phyloP scores from a whole-genome alignment of 1,140 invertebrate species.

The Hermetia illucens region DNA sequence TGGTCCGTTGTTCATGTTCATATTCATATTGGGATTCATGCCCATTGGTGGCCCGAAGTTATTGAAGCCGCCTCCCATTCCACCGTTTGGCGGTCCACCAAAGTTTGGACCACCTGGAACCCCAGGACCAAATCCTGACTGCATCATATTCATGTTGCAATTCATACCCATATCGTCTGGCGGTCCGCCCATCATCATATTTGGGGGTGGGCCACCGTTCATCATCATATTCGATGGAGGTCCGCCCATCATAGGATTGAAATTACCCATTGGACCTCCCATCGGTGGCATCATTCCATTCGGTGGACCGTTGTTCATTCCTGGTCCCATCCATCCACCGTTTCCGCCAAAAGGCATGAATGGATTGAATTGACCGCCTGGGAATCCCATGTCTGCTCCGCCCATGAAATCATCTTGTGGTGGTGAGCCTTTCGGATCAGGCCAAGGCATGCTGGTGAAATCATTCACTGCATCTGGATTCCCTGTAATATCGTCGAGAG shows the following conservation, averaged over 20 bases:
- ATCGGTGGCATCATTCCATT: too few species aligned
- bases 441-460: conserved; percentile 59
- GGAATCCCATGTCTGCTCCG: conserved; percentile 14
- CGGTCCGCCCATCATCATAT: not conserved
- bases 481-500: conserved; percentile 72
- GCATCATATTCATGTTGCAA: conserved; percentile 6
- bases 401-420: conserved; percentile 23
- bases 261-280: too few species aligned
- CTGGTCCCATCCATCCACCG: conserved; percentile 15
- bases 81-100: not conserved
- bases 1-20: conserved; percentile 13
- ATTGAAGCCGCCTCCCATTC: not conserved
- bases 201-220: too few species aligned
- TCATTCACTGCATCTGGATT: conserved; percentile 65
- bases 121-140: conserved; percentile 8
- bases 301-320: too few species aligned
- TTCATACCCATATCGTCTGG: conserved; percentile 6
- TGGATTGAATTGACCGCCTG: conserved; percentile 1
- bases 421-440: conserved; percentile 55
- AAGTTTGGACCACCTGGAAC: not conserved
- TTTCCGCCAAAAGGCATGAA: conserved; percentile 5
- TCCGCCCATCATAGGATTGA: too few species aligned
- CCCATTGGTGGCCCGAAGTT: conserved; percentile 6
- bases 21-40: not conserved
- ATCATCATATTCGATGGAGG: too few species aligned